phyloP scores from a whole-genome alignment of 2,888 invertebrate genomes.

The Stramonita haemastoma region DNA sequence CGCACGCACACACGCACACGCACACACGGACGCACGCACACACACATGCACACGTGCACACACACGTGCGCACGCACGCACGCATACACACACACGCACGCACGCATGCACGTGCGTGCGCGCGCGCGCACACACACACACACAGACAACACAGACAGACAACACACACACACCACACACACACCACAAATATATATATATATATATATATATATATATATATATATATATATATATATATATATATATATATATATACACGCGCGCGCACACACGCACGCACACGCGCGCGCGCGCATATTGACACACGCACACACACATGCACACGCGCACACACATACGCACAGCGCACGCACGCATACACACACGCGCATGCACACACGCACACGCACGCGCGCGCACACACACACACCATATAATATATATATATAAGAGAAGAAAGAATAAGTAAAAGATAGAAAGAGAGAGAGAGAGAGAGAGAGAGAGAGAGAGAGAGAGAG shows the following conservation, averaged over 20 bases:
- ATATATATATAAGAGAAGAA: too few relatives aligned
- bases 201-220: not conserved
- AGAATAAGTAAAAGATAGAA: too few relatives aligned
- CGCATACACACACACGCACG: not conserved
- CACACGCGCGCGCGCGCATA: not conserved
- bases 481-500: too few relatives aligned
- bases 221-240: not conserved
- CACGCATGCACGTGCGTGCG: not conserved
- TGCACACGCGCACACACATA: too few relatives aligned
- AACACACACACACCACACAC: too few relatives aligned
- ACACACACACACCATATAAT: too few relatives aligned
- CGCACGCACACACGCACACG: not conserved
- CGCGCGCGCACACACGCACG: not conserved
- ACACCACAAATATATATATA: too few relatives aligned
- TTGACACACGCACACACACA: too few relatives aligned
- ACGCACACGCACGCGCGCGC: too few relatives aligned
- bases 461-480: too few relatives aligned
- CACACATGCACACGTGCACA: not conserved
- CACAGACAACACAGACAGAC: not conserved
- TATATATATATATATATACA: not conserved
- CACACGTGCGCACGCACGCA: not conserved
- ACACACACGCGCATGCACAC: too few relatives aligned
- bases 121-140: not conserved
- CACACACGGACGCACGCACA: not conserved
- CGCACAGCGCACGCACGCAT: too few relatives aligned